These are phyloP conservation scores for Ceratotherium simum DNA, from an alignment of 2,113 vertebrate genomes.

Conservation along the genomic window DNA sequence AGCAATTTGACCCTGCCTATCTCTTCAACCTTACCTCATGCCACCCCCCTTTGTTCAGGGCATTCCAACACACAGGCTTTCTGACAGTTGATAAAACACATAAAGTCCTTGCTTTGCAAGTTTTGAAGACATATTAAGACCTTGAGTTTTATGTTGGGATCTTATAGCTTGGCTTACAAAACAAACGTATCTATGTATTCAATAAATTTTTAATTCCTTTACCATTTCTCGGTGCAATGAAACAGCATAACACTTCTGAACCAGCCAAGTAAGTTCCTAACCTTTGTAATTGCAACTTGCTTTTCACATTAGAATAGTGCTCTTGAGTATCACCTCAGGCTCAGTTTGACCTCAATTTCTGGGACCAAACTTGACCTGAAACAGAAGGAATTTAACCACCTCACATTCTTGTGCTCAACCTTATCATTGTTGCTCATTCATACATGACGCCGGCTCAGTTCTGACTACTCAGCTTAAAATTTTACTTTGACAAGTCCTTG, in stretches of 20 bases:
- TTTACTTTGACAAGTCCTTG: not conserved
- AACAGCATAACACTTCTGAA: not conserved
- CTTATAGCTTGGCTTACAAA: not conserved
- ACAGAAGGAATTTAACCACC: not conserved
- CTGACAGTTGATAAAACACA: not conserved
- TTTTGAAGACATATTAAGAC: not conserved
- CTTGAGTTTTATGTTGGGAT: not conserved
- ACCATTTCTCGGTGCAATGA: not conserved
- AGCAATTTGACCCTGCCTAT: not conserved
- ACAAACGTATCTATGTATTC: not conserved
- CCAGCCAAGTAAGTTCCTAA: not conserved
- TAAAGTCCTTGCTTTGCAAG: not conserved
- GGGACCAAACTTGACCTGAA: not conserved
- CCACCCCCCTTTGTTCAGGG: not conserved
- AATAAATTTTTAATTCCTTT: not conserved
- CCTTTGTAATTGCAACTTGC: not conserved
- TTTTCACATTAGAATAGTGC: not conserved
- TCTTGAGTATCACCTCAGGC: not conserved
- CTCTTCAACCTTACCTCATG: not conserved
- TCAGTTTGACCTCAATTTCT: not conserved
- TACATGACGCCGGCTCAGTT: not conserved
- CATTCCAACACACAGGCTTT: not conserved
- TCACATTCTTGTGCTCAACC: not conserved
- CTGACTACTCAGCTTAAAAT: not conserved
- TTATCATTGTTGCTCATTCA: not conserved